Percentiles rank a stretch among this genome's conserved stretches.
Conservation (phyloP, 2,113 vertebrate genomes). For the Pristiophorus japonicus region DNA sequence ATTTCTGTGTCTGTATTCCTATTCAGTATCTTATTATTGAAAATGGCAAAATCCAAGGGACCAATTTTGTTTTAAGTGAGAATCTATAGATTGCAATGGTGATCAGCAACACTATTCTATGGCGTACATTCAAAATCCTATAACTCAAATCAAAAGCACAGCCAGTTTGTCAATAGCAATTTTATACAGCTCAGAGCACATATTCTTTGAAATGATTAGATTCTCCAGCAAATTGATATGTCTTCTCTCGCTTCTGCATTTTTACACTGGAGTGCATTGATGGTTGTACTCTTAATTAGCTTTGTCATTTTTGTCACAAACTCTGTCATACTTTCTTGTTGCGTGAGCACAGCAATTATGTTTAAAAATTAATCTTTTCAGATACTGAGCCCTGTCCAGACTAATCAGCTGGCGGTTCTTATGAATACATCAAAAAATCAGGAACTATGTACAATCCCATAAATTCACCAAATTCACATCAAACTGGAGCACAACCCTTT, state of each 20-base stretch:
- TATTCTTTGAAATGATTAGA: neutral
- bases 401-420: neutral
- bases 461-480: neutral
- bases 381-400: neutral
- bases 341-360: neutral
- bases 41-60: neutral
- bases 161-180: neutral
- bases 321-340: neutral
- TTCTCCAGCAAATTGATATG: neutral
- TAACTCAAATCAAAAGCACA: neutral
- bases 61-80: neutral
- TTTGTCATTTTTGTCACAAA: neutral
- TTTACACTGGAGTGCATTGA: neutral
- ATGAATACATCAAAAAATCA: constrained; percentile 17
- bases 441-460: neutral
- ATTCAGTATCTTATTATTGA: neutral
- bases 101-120: neutral
- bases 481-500: neutral
- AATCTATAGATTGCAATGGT: neutral
- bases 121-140: neutral
- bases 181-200: neutral
- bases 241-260: neutral
- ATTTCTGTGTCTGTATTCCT: neutral
- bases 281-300: neutral
- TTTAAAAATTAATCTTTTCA: neutral